These are phyloP conservation scores for Tachystola acroxantha DNA, from an alignment of 2,888 invertebrate species.

Conservation along the genomic window DNA sequence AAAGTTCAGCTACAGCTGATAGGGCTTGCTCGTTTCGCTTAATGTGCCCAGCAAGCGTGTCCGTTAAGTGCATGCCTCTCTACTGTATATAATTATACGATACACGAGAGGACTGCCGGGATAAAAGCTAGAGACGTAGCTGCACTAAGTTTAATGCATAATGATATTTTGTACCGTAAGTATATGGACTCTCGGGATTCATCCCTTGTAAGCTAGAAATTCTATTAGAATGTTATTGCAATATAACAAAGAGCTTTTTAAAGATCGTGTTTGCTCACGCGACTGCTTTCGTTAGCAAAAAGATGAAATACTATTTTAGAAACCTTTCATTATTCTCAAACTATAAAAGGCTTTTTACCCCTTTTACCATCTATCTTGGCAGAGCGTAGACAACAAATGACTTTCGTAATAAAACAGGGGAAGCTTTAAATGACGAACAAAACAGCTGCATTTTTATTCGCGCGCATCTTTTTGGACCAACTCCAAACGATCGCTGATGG, in stretches of 20 bases:
- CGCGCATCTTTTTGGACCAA: constrained; percentile 29
- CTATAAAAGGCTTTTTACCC: constrained; percentile 2
- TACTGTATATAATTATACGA: neutral
- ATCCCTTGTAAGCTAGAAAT: no score
- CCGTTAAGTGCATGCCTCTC: constrained; percentile 3
- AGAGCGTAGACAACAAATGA: constrained; percentile 10
- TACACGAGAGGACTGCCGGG: neutral
- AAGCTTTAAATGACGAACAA: constrained; percentile 22
- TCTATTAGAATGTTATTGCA: no score
- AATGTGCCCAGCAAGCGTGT: constrained; percentile 34
- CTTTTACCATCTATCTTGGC: constrained; percentile 13
- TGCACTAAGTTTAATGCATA: no score
- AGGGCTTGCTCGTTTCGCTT: constrained; percentile 51
- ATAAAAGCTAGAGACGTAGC: no score
- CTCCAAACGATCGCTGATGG: constrained; percentile 39
- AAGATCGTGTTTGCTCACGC: no score
- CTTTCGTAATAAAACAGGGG: constrained; percentile 18
- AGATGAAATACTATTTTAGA: neutral
- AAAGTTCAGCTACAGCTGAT: constrained; percentile 52
- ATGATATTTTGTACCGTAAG: no score
- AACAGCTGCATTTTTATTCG: constrained; percentile 23
- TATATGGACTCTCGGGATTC: no score
- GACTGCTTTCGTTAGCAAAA: no score
- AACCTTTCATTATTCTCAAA: neutral
- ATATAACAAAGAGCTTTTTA: no score